Conservation (phyloP, 2,113 vertebrate species). For the Nibea albiflora region DNA sequence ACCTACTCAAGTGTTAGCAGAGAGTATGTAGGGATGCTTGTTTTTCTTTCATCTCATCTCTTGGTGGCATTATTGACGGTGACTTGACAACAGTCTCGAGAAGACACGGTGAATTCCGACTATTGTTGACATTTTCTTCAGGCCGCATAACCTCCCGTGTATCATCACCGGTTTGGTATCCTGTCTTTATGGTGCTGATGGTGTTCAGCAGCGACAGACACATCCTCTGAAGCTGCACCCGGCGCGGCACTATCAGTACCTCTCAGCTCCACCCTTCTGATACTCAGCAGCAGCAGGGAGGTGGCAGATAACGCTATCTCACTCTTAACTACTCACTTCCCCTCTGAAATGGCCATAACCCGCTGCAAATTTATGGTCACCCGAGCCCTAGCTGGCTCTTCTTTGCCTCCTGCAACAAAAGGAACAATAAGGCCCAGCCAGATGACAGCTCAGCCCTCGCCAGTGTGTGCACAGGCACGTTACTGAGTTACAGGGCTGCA, state of each 20-base stretch:
- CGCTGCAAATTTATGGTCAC: slow-evolving; percentile 55
- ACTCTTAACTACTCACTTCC: slow-evolving; percentile 60
- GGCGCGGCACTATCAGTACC: slow-evolving; percentile 27
- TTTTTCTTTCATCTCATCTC: too few species aligned
- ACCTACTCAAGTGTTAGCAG: too few species aligned
- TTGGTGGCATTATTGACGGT: background rate
- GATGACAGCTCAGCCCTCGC: slow-evolving; percentile 20
- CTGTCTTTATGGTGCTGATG: slow-evolving; percentile 9
- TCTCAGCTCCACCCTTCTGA: slow-evolving; percentile 55
- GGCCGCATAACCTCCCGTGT: background rate
- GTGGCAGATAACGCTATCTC: slow-evolving; percentile 65
- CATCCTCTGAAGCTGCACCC: slow-evolving; percentile 17
- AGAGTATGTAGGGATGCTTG: too few species aligned
- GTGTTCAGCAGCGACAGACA: background rate
- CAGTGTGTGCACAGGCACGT: slow-evolving; percentile 32
- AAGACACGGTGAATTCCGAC: background rate
- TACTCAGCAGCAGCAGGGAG: slow-evolving; percentile 46
- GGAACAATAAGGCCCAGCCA: slow-evolving; percentile 37
- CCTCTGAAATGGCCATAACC: slow-evolving; percentile 47
- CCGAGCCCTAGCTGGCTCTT: slow-evolving; percentile 36
- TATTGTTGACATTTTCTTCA: background rate
- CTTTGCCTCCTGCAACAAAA: slow-evolving; percentile 41
- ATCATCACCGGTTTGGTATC: background rate
- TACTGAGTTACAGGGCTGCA: slow-evolving; percentile 46
- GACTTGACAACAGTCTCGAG: background rate